Percentiles rank a stretch among this genome's conserved stretches.
These are phyloP conservation scores for Gallinago media DNA, from an alignment of 2,113 vertebrate genomes.

Conservation along the genomic window DNA sequence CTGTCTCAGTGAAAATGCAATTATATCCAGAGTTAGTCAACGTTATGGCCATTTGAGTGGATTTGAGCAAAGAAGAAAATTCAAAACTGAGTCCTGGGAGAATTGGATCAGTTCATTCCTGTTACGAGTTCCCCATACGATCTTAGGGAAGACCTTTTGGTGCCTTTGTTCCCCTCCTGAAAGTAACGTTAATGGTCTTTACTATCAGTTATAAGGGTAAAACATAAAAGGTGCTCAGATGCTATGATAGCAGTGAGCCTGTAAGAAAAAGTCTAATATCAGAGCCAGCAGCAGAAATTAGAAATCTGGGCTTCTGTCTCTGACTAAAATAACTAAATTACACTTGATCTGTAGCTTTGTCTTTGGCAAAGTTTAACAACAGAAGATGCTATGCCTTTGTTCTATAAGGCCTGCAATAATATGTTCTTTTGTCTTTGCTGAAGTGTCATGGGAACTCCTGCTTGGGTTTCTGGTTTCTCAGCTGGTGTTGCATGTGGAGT, in stretches of 20 bases:
- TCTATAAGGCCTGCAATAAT: constrained; percentile 34
- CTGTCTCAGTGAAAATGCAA: neutral
- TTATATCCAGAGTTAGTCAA: neutral
- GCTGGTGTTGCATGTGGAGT: neutral
- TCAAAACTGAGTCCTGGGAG: neutral
- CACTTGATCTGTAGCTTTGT: neutral
- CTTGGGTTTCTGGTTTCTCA: constrained; percentile 30
- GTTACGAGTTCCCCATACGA: neutral
- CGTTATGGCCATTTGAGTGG: neutral
- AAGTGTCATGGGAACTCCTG: neutral
- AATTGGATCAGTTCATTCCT: neutral
- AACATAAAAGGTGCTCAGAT: neutral
- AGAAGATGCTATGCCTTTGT: neutral
- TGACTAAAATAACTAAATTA: neutral
- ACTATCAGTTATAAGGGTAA: neutral
- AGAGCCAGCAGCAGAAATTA: neutral
- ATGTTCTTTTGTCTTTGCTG: neutral
- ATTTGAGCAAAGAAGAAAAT: constrained; percentile 13
- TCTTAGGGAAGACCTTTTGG: neutral
- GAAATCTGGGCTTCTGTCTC: neutral
- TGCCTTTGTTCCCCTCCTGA: neutral
- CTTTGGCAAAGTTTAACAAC: neutral
- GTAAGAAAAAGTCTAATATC: neutral
- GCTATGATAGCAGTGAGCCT: neutral
- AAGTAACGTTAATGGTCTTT: constrained; percentile 23